Evolutionary conservation across 2,113 vertebrate genomes (phyloP).

Genomic region (Aplodontia rufa): DNA sequence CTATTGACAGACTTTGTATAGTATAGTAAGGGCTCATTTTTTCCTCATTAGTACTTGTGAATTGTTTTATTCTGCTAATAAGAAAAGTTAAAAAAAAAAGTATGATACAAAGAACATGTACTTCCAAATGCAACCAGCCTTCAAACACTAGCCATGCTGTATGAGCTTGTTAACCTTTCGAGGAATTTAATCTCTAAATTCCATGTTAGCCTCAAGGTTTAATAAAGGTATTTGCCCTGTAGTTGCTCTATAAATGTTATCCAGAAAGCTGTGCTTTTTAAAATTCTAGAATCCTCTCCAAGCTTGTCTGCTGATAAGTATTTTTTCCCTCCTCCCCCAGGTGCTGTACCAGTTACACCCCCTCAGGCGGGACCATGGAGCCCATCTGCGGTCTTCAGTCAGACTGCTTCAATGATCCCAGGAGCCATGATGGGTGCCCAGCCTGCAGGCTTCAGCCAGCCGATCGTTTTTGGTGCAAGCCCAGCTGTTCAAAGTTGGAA

Average conservation of each 20-base stretch:
- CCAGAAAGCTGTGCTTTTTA: not conserved
- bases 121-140: not conserved
- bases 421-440: constrained; percentile 78
- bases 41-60: not conserved
- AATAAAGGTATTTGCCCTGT: not conserved
- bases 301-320: not conserved
- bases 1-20: not conserved
- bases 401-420: constrained; percentile 78
- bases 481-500: constrained; percentile 86
- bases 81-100: not conserved
- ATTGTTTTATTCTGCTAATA: not conserved
- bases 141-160: not conserved
- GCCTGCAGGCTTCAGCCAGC: constrained; percentile 81
- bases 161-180: not conserved
- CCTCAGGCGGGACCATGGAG: constrained; percentile 86
- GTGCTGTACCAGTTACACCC: constrained; percentile 83
- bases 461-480: constrained; percentile 81
- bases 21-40: not conserved
- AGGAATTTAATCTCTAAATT: not conserved
- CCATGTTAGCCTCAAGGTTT: not conserved
- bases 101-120: not conserved
- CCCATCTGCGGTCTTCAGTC: constrained; percentile 80
- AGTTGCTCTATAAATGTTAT: not conserved
- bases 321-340: constrained; percentile 79
- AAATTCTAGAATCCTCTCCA: not conserved